Percentiles rank a stretch among this genome's conserved stretches.
phyloP scores from a whole-genome alignment of 2,113 vertebrate genomes.

The rat (Rattus norvegicus) region DNA sequence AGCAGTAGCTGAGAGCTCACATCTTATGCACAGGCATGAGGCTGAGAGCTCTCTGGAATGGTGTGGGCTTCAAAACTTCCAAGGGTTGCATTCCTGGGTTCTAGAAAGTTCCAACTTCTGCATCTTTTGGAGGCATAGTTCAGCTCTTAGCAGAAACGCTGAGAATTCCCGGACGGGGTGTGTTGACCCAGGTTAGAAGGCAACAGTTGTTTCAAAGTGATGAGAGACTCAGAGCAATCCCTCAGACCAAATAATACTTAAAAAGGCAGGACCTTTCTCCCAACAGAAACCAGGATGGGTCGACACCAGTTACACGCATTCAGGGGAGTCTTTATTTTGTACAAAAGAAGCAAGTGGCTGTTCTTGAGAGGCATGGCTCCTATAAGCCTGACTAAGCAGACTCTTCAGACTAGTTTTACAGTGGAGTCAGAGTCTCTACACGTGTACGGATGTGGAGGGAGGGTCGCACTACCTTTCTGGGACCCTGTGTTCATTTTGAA shows the following conservation, averaged over 20 bases:
- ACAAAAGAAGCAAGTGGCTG: slow-evolving; percentile 11
- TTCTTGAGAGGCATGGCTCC: neutral
- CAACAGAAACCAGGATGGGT: neutral
- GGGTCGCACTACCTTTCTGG: neutral
- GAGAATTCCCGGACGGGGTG: neutral
- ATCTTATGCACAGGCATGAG: neutral
- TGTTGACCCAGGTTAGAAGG: neutral
- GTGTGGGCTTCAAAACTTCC: neutral
- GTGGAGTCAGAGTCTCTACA: neutral
- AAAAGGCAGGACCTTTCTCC: neutral
- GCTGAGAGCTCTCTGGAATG: neutral
- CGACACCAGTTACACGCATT: neutral
- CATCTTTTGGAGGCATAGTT: neutral
- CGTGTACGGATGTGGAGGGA: neutral
- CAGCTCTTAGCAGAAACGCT: neutral
- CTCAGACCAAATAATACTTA: neutral
- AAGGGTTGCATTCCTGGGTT: neutral
- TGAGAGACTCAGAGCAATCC: neutral
- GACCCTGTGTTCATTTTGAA: neutral
- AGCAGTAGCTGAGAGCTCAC: neutral
- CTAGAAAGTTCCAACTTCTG: neutral
- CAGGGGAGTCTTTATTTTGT: neutral
- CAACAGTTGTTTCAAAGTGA: neutral
- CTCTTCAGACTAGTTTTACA: neutral
- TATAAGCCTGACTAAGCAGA: neutral